phyloP scores from a whole-genome alignment of 2,888 invertebrate species.

The Metallyticus violacea region DNA sequence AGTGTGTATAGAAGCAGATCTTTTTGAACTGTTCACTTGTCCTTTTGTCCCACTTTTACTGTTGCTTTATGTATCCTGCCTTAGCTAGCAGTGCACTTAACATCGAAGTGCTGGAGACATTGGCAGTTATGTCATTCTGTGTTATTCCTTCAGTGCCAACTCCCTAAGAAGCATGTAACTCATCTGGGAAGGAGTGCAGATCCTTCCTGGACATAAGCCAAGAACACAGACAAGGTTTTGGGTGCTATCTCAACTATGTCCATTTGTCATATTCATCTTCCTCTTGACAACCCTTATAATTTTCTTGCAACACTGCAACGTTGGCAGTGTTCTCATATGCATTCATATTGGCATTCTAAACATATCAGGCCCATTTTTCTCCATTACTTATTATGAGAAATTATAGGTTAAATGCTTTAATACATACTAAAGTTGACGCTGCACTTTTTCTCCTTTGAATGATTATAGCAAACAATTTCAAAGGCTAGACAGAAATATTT shows the following conservation, averaged over 20 bases:
- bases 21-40: background rate
- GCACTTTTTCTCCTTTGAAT: no score
- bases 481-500: no score
- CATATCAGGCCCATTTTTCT: no score
- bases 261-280: background rate
- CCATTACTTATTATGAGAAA: no score
- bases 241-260: background rate
- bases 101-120: background rate
- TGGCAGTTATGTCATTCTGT: background rate
- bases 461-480: no score
- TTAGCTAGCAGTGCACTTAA: background rate
- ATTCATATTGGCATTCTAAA: no score
- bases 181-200: background rate
- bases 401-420: no score
- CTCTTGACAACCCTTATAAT: background rate
- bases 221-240: background rate
- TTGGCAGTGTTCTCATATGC: no score
- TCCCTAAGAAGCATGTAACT: background rate
- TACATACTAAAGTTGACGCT: no score
- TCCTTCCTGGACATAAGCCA: background rate
- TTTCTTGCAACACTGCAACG: background rate
- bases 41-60: no score
- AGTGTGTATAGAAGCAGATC: no score
- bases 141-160: background rate
- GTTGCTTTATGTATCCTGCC: background rate